Conservation (phyloP, 2,888 invertebrate genomes). For the Coenonympha arcania region DNA sequence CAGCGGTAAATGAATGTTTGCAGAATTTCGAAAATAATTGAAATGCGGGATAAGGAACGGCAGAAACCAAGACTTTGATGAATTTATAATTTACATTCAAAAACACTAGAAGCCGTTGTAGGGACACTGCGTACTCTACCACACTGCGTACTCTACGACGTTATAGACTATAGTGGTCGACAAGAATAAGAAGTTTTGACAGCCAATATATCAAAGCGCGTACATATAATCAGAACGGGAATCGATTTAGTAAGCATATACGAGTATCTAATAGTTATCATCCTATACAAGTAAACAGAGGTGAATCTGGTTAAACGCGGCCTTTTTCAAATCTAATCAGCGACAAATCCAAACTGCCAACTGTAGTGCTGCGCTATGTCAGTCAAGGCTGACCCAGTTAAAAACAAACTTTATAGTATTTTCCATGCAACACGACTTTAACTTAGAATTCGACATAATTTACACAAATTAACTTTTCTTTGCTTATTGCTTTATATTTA, state of each 20-base stretch:
- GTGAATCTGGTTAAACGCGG: constrained; percentile 1
- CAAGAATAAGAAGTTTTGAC: too few species aligned
- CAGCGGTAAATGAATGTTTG: neutral
- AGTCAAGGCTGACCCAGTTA: neutral
- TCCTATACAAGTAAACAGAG: neutral
- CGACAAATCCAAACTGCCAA: neutral
- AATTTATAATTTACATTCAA: too few species aligned
- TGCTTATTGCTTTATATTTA: too few species aligned
- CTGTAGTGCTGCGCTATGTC: neutral
- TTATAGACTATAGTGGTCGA: too few species aligned
- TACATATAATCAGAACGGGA: neutral
- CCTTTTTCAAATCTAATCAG: constrained; percentile 6
- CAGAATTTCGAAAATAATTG: neutral
- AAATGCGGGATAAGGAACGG: neutral
- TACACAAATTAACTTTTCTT: too few species aligned
- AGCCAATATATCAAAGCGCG: neutral
- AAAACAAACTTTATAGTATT: too few species aligned
- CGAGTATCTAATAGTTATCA: neutral
- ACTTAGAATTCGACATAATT: too few species aligned
- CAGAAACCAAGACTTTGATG: neutral
- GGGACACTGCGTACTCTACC: too few species aligned
- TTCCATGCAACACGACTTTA: too few species aligned
- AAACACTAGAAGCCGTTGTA: too few species aligned
- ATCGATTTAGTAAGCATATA: neutral
- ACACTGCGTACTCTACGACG: too few species aligned